Conservation (phyloP, 2,797 vertebrate genomes). For the Scolopax bukidnonensis region DNA sequence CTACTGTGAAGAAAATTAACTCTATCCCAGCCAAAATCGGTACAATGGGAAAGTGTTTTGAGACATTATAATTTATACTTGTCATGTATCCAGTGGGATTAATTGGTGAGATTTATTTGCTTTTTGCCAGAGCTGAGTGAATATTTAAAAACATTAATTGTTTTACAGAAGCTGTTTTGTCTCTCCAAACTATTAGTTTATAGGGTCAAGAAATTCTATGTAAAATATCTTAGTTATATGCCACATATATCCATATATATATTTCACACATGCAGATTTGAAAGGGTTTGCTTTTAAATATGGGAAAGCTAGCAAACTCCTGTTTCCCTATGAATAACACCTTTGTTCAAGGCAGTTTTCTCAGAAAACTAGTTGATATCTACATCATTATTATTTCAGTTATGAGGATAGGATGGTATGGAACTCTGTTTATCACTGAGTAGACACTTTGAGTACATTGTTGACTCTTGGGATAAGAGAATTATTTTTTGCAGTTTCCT, state of each 20-base stretch:
- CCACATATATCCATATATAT: neutral
- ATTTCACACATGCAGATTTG: neutral
- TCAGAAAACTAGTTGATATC: neutral
- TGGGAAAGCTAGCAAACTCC: neutral
- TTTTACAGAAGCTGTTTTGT: neutral
- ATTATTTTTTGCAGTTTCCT: neutral
- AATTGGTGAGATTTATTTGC: neutral
- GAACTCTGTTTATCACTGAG: neutral
- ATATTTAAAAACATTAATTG: neutral
- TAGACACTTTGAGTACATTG: neutral
- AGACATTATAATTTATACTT: neutral
- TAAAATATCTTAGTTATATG: neutral
- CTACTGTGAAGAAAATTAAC: neutral
- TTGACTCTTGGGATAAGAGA: neutral
- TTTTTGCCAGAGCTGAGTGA: neutral
- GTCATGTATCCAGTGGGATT: neutral
- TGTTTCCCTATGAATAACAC: neutral
- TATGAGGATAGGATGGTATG: neutral
- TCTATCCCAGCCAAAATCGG: neutral
- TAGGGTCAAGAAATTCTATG: neutral
- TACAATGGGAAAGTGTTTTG: neutral
- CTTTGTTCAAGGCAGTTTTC: neutral
- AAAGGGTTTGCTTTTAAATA: neutral
- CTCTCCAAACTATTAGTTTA: neutral
- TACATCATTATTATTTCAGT: neutral